Base-by-base conservation (phyloP, 1,140 invertebrate species). In the Cherax quadricarinatus region DNA sequence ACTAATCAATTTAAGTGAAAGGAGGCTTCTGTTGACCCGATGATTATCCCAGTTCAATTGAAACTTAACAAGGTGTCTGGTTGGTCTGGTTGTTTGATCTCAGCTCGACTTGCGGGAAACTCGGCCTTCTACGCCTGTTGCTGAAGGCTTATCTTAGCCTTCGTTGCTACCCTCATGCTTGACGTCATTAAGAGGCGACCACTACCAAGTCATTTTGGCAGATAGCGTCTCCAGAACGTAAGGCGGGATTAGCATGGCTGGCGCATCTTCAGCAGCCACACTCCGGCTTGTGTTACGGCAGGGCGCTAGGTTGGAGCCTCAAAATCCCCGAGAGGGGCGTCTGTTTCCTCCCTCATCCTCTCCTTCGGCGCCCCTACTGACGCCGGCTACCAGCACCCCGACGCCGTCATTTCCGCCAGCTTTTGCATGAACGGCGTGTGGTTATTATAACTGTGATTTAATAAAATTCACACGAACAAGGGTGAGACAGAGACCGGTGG, bases 1-100 rank as follows among this genome's bases (percentile, higher is more conserved):
- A 87, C 85, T 87, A 87, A 87, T 78, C 85, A 87, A 87, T 87
- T 87, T 87, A 78, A 21, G 70, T 75, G 30, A 87, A 51, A 78
- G 85, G 49, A 57, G 41, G 4, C 30, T 75, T 53, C 62, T 87
- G 49, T 49, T 49, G 1, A 66, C 53, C 24, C 41, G 66, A 66
- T 86, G 62, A 41, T 49, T 73, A 73, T 73, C 41, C 5, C 41
- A 41, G 62, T 48, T 4, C n/a, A 87, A 87, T 73, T 87, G 70
- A 87, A 87, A 73, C 16, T 73, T 87, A 87, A 87, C 85, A n/a
- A 87, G 85, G 85, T 66, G 85, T 53, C 85, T 73, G 85, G 70
- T 41, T 48, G 21, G 21, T 51, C 70, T 21, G 57, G 57, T 60
- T 60, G 57, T 60, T 16, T 16, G 57, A 9, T 16, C 57, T 60